A percentile compares a stretch with the other conserved stretches of the same genome.
Evolutionary conservation across 1,140 invertebrate species (phyloP).

Genomic region (Aphis craccivora): DNA sequence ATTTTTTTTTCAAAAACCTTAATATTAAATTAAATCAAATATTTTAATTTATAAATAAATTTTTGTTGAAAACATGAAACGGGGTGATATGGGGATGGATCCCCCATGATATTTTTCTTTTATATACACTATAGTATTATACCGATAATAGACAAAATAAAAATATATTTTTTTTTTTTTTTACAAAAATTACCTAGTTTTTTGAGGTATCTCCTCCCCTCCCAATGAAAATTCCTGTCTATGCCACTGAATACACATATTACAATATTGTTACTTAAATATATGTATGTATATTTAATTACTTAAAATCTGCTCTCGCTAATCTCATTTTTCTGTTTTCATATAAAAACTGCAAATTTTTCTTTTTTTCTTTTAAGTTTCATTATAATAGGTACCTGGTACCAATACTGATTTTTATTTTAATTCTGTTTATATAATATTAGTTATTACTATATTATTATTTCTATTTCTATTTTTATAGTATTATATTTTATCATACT

Average conservation of each 20-base stretch:
- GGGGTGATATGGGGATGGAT: no score
- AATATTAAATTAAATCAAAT: not conserved
- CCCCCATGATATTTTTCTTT: no score
- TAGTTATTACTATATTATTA: not conserved
- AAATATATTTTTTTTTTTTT: no score
- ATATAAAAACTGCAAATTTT: not conserved
- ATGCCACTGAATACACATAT: not conserved
- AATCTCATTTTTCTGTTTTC: not conserved
- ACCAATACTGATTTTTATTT: not conserved
- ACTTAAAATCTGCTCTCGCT: not conserved
- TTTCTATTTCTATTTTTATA: no score
- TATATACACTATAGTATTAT: no score
- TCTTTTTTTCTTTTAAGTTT: not conserved
- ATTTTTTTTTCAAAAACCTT: no score
- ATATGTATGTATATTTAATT: not conserved
- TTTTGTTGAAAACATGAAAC: not conserved
- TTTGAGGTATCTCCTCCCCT: no score
- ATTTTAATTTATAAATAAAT: not conserved
- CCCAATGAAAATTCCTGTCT: no score
- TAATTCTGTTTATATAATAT: not conserved
- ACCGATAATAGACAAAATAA: no score
- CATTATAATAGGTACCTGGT: not conserved
- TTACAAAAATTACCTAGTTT: no score
- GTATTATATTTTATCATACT: no score
- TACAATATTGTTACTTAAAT: not conserved